phyloP scores from a whole-genome alignment of 2,797 vertebrate genomes.

The Cryptoblepharus egeriae region DNA sequence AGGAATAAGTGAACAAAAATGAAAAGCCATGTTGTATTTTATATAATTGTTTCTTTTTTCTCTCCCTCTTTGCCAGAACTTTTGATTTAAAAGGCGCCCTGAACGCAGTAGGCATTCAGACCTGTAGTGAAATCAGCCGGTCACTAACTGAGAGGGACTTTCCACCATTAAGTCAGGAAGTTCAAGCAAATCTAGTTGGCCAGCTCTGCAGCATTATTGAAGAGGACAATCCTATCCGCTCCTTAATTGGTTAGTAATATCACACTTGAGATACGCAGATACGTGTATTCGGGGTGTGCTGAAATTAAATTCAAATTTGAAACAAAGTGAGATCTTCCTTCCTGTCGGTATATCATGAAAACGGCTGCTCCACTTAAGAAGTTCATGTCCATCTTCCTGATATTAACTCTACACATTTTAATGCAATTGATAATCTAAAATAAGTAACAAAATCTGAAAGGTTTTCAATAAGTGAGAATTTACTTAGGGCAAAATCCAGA shows the following conservation, averaged over 20 bases:
- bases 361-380: background rate
- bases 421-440: background rate
- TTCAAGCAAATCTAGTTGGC: constrained; percentile 84
- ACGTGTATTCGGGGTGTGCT: background rate
- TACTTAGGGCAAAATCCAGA: too few species aligned
- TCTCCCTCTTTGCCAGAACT: constrained; percentile 71
- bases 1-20: background rate
- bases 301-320: background rate
- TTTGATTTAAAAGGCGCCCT: constrained; percentile 87
- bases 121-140: constrained; percentile 88
- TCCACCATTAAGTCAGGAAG: constrained; percentile 78
- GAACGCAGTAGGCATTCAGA: constrained; percentile 81
- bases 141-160: constrained; percentile 84
- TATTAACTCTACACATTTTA: background rate
- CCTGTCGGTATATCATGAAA: background rate
- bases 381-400: background rate
- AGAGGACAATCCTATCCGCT: constrained; percentile 86
- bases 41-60: background rate
- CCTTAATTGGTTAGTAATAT: constrained; percentile 87
- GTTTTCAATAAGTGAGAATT: background rate
- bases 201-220: constrained; percentile 87
- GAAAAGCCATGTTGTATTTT: background rate
- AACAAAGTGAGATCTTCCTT: background rate
- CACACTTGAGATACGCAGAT: background rate
- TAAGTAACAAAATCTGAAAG: background rate